These are phyloP conservation scores for Caenorhabditis sinica DNA, from an alignment of 2,888 invertebrate species.

Conservation along the genomic window DNA sequence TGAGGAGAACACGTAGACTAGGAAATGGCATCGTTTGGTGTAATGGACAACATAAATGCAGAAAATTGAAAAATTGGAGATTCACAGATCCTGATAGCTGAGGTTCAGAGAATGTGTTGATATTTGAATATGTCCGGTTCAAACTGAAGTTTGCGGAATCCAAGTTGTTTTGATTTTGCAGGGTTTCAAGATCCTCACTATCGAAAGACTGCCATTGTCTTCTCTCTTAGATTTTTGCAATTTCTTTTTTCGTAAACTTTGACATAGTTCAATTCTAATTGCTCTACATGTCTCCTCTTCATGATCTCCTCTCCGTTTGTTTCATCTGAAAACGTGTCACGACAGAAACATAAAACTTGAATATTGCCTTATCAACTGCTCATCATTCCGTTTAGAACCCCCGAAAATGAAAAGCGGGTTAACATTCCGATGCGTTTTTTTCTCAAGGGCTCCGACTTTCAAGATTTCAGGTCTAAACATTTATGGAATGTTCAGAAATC, in stretches of 20 bases:
- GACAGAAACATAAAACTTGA: slow-evolving; percentile 16
- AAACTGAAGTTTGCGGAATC: too few relatives aligned
- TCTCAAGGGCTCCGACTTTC: neutral
- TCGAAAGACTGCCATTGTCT: too few relatives aligned
- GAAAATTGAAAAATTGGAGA: too few relatives aligned
- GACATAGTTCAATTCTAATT: neutral
- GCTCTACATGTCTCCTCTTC: neutral
- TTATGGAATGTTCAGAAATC: neutral
- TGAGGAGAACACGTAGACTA: neutral
- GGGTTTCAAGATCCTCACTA: too few relatives aligned
- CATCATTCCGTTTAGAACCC: neutral
- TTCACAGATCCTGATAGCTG: too few relatives aligned
- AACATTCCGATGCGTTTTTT: slow-evolving; percentile 2
- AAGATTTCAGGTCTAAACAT: neutral
- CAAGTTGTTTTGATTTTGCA: too few relatives aligned
- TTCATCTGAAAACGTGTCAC: neutral
- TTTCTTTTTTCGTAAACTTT: neutral
- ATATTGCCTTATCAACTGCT: neutral
- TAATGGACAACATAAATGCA: too few relatives aligned
- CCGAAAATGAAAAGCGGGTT: slow-evolving; percentile 6
- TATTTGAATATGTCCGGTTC: too few relatives aligned
- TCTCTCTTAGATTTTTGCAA: neutral
- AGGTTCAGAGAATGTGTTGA: too few relatives aligned
- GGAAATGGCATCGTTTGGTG: too few relatives aligned
- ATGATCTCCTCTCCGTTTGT: neutral